These are phyloP conservation scores for Archips crataeganus DNA, from an alignment of 2,888 invertebrate genomes.

Conservation along the genomic window DNA sequence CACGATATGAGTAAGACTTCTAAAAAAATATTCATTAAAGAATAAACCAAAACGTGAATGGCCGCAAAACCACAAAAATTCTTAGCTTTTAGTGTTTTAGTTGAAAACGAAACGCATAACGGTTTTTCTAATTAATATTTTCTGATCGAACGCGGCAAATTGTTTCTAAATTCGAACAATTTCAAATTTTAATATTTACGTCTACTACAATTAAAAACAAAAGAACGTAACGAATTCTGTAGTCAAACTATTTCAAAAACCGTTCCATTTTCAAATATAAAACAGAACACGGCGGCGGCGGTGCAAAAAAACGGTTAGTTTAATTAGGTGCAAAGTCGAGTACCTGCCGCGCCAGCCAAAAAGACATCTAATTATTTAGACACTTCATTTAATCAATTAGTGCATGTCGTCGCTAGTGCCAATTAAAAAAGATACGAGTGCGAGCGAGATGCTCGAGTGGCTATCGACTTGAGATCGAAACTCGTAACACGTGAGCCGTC, in stretches of 20 bases:
- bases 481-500: constrained; percentile 62
- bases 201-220: neutral
- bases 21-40: neutral
- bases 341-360: constrained; percentile 63
- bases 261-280: neutral
- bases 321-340: constrained; percentile 50
- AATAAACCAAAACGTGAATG: neutral
- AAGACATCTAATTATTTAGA: constrained; percentile 81
- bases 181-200: neutral
- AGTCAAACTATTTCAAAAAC: neutral
- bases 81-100: neutral
- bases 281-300: neutral
- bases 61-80: neutral
- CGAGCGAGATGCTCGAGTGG: constrained; percentile 65
- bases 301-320: constrained; percentile 18
- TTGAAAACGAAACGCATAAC: no score
- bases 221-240: neutral
- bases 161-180: no score
- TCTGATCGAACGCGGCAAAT: no score
- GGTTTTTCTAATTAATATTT: no score
- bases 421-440: constrained; percentile 83
- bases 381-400: constrained; percentile 83
- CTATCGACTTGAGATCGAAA: constrained; percentile 69
- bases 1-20: constrained; percentile 15
- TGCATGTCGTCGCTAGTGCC: constrained; percentile 77